Conservation (phyloP, 1,140 invertebrate genomes). For the Brachionus koreanus region DNA sequence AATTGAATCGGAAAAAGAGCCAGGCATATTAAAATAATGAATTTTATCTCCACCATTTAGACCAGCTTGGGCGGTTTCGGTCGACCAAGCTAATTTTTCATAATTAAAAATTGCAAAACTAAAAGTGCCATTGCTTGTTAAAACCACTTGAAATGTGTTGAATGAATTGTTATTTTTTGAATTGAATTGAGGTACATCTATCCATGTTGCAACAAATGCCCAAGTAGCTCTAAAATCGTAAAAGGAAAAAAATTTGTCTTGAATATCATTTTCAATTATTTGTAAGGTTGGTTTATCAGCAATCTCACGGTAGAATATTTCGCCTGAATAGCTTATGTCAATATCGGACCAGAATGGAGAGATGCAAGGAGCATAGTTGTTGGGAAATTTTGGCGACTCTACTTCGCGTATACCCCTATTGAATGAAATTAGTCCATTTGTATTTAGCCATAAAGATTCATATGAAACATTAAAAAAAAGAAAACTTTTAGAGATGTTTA, state of each 20-base stretch:
- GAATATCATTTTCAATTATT: neutral
- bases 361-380: neutral
- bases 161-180: neutral
- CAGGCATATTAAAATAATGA: neutral
- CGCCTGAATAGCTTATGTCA: neutral
- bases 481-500: neutral
- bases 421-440: conserved; percentile 24
- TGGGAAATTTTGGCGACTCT: neutral
- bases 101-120: conserved; percentile 45
- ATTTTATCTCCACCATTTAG: neutral
- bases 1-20: neutral
- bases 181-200: neutral
- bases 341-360: conserved; percentile 13
- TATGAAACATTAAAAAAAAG: neutral
- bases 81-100: conserved; percentile 24
- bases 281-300: neutral
- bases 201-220: conserved; percentile 28
- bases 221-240: neutral
- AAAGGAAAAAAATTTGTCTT: neutral
- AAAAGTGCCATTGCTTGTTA: neutral
- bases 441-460: neutral
- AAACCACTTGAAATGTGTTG: conserved; percentile 42
- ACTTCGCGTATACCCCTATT: neutral
- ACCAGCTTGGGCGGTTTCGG: neutral
- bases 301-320: conserved; percentile 1